phyloP scores from a whole-genome alignment of 2,888 invertebrate species.

The Ariolimax columbianus region DNA sequence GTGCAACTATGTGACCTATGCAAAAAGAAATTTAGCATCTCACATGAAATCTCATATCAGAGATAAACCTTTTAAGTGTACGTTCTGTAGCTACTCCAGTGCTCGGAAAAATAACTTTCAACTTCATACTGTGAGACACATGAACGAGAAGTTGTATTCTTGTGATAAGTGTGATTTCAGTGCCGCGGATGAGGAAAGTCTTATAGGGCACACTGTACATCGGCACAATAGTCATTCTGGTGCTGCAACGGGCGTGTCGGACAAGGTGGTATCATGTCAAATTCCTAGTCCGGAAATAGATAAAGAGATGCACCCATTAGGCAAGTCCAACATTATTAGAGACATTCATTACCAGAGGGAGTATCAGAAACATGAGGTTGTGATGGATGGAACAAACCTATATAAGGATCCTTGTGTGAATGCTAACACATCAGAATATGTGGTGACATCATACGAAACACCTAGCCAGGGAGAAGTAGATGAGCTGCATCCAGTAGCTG shows the following conservation, averaged over 20 bases:
- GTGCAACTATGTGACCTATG: slow-evolving; percentile 21
- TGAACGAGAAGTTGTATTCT: slow-evolving; percentile 47
- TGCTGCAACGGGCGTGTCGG: not conserved
- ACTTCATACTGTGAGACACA: slow-evolving; percentile 49
- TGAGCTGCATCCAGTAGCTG: too few species aligned
- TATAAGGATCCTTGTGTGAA: too few species aligned
- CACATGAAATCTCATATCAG: slow-evolving; percentile 16
- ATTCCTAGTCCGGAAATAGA: not conserved
- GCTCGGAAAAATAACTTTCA: slow-evolving; percentile 50
- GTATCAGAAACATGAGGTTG: not conserved
- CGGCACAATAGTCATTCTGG: not conserved
- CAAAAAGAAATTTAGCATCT: slow-evolving; percentile 31
- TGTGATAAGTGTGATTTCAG: slow-evolving; percentile 46
- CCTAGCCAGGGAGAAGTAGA: too few species aligned
- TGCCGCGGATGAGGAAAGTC: not conserved
- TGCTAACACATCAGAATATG: too few species aligned
- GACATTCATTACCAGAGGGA: not conserved
- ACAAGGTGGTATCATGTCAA: not conserved
- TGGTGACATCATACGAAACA: too few species aligned
- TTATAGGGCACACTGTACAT: not conserved
- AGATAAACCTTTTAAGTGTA: slow-evolving; percentile 34
- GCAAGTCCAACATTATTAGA: not conserved
- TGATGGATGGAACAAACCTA: too few species aligned
- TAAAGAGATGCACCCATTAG: not conserved
- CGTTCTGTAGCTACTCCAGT: slow-evolving; percentile 32